Conservation (phyloP, 2,113 vertebrate genomes). For the Phoxinus phoxinus region DNA sequence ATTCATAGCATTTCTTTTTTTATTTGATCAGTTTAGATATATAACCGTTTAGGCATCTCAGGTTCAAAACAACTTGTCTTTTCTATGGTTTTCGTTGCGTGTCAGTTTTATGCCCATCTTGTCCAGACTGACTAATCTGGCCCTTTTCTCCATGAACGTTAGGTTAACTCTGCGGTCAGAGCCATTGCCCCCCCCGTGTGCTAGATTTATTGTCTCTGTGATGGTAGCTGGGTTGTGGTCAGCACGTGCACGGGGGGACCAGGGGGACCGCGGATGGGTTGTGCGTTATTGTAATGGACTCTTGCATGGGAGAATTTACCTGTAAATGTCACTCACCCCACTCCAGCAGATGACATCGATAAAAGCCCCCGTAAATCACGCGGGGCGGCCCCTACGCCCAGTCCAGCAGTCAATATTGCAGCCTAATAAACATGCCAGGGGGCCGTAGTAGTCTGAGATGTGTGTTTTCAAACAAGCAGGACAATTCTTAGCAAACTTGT, state of each 20-base stretch:
- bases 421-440: constrained; percentile 61
- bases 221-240: constrained; percentile 26
- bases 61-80: constrained; percentile 2
- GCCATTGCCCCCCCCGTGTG: constrained; percentile 77
- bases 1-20: background rate
- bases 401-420: constrained; percentile 55
- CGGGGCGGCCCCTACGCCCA: constrained; percentile 23
- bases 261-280: constrained; percentile 49
- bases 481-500: constrained; percentile 22
- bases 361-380: constrained; percentile 63
- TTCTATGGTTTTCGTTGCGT: background rate
- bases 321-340: constrained; percentile 68
- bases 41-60: background rate
- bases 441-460: background rate
- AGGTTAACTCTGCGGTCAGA: constrained; percentile 73
- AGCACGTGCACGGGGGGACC: constrained; percentile 72
- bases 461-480: constrained; percentile 10
- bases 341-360: constrained; percentile 61
- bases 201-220: constrained; percentile 52
- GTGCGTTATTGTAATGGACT: constrained; percentile 61
- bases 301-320: constrained; percentile 57
- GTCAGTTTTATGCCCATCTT: constrained; percentile 30
- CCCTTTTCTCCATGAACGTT: constrained; percentile 80
- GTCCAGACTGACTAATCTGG: constrained; percentile 80
- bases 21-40: background rate